These are phyloP conservation scores for Philopotamus ludificatus DNA, from an alignment of 1,140 invertebrate species.

Conservation along the genomic window DNA sequence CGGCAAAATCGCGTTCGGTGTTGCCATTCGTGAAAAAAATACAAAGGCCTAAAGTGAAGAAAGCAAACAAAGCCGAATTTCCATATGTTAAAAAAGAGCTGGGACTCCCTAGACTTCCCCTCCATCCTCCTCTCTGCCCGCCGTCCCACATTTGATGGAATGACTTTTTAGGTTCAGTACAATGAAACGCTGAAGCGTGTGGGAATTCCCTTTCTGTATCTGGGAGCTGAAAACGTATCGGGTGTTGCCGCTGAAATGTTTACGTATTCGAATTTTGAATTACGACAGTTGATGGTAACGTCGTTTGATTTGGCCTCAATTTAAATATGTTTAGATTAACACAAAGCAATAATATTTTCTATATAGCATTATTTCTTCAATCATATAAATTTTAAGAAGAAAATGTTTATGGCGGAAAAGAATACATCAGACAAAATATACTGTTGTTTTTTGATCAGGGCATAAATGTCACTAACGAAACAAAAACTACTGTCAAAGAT, in stretches of 20 bases:
- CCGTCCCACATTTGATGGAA: constrained; percentile 36
- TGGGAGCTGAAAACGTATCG: constrained; percentile 28
- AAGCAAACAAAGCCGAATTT: constrained; percentile 41
- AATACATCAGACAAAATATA: too few species aligned
- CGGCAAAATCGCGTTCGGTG: not conserved
- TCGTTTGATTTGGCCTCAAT: too few species aligned
- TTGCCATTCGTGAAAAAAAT: constrained; percentile 30
- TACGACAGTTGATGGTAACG: constrained; percentile 25
- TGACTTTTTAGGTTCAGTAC: constrained; percentile 34
- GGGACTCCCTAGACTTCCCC: too few species aligned
- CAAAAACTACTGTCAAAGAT: too few species aligned
- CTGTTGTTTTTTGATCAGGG: too few species aligned
- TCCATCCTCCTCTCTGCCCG: too few species aligned
- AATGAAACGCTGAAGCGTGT: constrained; percentile 20
- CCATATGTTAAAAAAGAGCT: constrained; percentile 39
- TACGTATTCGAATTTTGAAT: constrained; percentile 22
- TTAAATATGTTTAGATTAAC: too few species aligned
- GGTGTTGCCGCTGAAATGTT: constrained; percentile 31
- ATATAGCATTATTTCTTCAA: too few species aligned
- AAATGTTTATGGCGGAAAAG: too few species aligned
- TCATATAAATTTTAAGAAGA: too few species aligned
- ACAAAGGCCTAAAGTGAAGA: constrained; percentile 24
- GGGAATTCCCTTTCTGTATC: constrained; percentile 19
- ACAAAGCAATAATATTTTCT: too few species aligned
- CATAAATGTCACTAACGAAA: too few species aligned